Percentiles rank a stretch among this genome's conserved stretches.
Evolutionary conservation across 2,888 invertebrate genomes (phyloP).

Genomic region (Biston betularia): DNA sequence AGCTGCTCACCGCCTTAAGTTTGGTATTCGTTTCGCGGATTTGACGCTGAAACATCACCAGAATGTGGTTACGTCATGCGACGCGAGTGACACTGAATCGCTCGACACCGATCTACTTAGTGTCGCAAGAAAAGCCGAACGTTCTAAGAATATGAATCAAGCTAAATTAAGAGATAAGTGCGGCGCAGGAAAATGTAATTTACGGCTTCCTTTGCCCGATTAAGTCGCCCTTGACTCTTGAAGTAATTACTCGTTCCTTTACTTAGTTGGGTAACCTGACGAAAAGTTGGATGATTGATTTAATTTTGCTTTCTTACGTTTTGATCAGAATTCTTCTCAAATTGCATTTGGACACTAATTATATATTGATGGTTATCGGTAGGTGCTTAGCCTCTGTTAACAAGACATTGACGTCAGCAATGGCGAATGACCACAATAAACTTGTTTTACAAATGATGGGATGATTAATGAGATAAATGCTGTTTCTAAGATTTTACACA

Average conservation of each 20-base stretch:
- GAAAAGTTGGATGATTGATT: background rate
- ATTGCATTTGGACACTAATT: too few species aligned
- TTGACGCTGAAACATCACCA: conserved; percentile 13
- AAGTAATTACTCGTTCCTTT: conserved; percentile 21
- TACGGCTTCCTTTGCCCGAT: conserved; percentile 40
- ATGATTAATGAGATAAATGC: background rate
- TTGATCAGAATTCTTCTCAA: too few species aligned
- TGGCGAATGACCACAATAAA: background rate
- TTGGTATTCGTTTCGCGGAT: conserved; percentile 27
- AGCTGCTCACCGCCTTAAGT: background rate
- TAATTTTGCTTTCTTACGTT: background rate
- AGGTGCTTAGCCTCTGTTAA: background rate
- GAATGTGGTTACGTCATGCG: conserved; percentile 10
- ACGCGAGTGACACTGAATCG: conserved; percentile 34
- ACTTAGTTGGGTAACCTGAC: background rate
- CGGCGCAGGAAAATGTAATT: conserved; percentile 43
- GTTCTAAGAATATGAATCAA: conserved; percentile 45
- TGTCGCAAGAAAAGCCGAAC: conserved; percentile 34
- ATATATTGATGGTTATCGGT: too few species aligned
- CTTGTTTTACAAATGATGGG: background rate
- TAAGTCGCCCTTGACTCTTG: conserved; percentile 27
- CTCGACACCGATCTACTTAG: conserved; percentile 37
- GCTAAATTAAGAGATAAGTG: conserved; percentile 41
- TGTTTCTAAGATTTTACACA: too few species aligned
- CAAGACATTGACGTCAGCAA: background rate